A percentile compares a stretch with the other conserved stretches of the same genome.
Evolutionary conservation across 35 echinoderm and acorn worm genomes (phyloP).

Genomic region (Apostichopus parvimensis): DNA sequence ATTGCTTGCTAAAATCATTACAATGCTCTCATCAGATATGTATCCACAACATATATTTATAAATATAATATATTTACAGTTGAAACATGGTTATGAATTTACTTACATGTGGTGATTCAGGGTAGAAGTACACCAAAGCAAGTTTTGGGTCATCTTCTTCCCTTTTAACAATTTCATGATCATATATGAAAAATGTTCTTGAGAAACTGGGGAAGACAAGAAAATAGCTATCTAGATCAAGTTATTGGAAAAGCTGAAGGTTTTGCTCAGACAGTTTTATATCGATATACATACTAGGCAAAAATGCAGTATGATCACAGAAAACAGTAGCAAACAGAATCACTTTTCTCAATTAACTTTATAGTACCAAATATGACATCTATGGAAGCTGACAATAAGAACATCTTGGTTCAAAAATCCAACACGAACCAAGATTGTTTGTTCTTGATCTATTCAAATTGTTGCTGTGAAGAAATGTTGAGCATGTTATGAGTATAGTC

Average conservation of each 20-base stretch:
- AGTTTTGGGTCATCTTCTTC: constrained; percentile 89
- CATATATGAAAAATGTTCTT: constrained; percentile 71
- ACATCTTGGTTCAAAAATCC: no score
- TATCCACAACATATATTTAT: background rate
- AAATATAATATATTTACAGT: no score
- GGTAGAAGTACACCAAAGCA: constrained; percentile 77
- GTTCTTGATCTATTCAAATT: no score
- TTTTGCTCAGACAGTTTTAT: background rate
- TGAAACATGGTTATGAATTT: background rate
- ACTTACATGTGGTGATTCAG: constrained; percentile 56
- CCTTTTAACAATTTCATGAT: constrained; percentile 71
- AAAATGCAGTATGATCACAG: background rate
- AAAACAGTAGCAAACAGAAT: background rate
- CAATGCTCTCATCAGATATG: background rate
- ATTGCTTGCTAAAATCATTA: background rate
- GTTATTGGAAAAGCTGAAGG: background rate
- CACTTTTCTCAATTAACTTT: background rate
- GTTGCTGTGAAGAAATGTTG: no score
- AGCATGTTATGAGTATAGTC: no score
- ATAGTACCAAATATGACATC: no score
- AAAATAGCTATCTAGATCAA: no score
- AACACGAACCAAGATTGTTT: no score
- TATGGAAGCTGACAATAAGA: no score
- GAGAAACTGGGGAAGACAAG: background rate
- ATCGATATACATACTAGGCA: background rate